Base-by-base conservation (phyloP, 2,888 invertebrate genomes). In the Latheticus oryzae region DNA sequence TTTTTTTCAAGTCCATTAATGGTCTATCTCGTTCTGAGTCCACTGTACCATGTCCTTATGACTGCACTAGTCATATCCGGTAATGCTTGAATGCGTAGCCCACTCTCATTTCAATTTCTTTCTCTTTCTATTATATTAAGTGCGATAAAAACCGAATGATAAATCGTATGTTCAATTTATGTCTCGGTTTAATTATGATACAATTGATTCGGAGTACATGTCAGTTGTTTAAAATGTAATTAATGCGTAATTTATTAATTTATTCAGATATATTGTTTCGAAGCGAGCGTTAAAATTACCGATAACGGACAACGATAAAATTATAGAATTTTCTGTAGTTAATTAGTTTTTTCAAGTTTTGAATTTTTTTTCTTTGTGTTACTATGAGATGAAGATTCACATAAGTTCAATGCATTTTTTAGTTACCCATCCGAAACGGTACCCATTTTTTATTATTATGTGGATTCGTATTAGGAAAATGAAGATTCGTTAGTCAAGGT, bases 231-330 rank as follows among this genome's bases (percentile, higher is more conserved):
- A 72, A 70, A 75, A 55, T 64, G 75, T 77, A 78, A 78, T 79
- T 78, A 79, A 79, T 78, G 77, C 70, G 71, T 79, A 79, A 79
- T 79, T 79, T 79, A 79, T 79, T 79, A 77, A 79, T 78, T 77
- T 78, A 79, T 79, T 77, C 79, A 70, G 76, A 77, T 78, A n/a
- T n/a, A 78, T 77, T 77, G 77, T 77, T 77, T 76, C 76, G 76
- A 76, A 71, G 76, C 71, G 71, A 75, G 75, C 75, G 77, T 76
- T 76, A 75, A 76, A 77, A 77, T 78, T 73, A 73, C 75, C 76
- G 78, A 78, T 78, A 78, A 78, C 78, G 76, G 78, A 5, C 66
- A 74, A 68, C 76, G 78, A 78, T 78, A 78, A 68, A 67, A 61
- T 66, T 63, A 64, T 65, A 67, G 67, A 64, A 68, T 71, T 71